Evolutionary conservation across 2,888 invertebrate genomes (phyloP).

Genomic region (Drosophila colorata): DNA sequence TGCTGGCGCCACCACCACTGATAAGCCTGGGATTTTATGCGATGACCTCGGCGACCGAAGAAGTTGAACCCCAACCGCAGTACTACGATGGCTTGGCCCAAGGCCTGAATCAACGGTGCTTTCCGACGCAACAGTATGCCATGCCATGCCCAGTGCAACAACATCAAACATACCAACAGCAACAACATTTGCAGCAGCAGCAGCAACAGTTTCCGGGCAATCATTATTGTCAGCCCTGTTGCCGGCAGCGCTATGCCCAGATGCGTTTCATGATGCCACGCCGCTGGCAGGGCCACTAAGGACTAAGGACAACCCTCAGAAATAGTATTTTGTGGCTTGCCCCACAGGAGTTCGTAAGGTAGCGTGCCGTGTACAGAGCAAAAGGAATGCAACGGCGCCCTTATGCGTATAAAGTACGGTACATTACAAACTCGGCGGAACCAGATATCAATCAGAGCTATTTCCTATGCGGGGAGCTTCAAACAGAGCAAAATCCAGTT

Average conservation of each 20-base stretch:
- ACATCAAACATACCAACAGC: conserved; percentile 6
- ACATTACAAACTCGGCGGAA: conserved; percentile 37
- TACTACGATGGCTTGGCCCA: background rate
- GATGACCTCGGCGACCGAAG: background rate
- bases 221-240: conserved; percentile 34
- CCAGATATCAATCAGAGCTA: background rate
- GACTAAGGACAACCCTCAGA: background rate
- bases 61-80: background rate
- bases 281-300: conserved; percentile 50
- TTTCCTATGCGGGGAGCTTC: background rate
- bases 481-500: background rate
- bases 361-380: conserved; percentile 44
- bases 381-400: background rate
- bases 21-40: background rate
- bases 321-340: background rate
- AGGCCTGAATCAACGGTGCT: background rate
- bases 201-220: conserved; percentile 24
- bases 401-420: conserved; percentile 49
- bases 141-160: background rate
- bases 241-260: conserved; percentile 54
- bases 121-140: background rate
- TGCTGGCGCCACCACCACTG: background rate
- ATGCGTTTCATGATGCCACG: conserved; percentile 69
- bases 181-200: background rate
- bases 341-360: conserved; percentile 36